These are phyloP conservation scores for pig (Sus scrofa) DNA, from an alignment of 2,113 vertebrate genomes.

Conservation along the genomic window T2T-Sscrofa CM000816.6:74149501-74150000, in stretches of 20 bases:
- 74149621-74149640: background rate
- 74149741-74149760: background rate
- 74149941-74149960: background rate
- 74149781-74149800: background rate
- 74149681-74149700: slow-evolving; percentile 22
- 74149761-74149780: background rate
- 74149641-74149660: background rate
- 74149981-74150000: background rate
- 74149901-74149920: background rate
- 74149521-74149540: background rate
- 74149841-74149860: background rate
- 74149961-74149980: background rate
- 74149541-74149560: background rate
- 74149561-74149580: background rate
- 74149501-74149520: slow-evolving; percentile 23
- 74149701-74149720: background rate
- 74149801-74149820: background rate
- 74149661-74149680: background rate
- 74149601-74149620: background rate
- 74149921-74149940: background rate
- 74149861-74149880: background rate
- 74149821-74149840: background rate
- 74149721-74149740: background rate
- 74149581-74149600: background rate
- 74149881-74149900: background rate